phyloP scores from a whole-genome alignment of 2,113 vertebrate genomes.

The Nycticorax nycticorax region DNA sequence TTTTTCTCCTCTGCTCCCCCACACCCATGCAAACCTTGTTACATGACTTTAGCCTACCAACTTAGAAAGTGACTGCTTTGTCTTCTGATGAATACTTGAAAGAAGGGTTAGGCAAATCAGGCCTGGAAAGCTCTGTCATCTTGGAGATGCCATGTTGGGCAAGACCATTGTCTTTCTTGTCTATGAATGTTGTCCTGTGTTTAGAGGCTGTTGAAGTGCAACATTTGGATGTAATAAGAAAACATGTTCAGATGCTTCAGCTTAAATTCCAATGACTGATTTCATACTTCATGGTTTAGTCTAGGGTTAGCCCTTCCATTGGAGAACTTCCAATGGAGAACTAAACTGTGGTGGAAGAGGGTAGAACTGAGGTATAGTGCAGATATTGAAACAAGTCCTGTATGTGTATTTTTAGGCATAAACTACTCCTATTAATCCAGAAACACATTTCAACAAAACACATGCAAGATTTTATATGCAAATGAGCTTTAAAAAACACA shows the following conservation, averaged over 20 bases:
- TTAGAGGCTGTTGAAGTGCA: neutral
- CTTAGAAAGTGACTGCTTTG: neutral
- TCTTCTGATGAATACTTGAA: neutral
- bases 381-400: neutral
- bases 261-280: neutral
- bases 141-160: neutral
- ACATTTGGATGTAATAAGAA: neutral
- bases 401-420: neutral
- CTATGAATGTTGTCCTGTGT: neutral
- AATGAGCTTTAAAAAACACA: neutral
- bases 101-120: neutral
- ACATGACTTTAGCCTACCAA: fast-evolving
- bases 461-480: neutral
- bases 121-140: neutral
- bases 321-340: neutral
- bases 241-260: neutral
- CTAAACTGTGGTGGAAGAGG: neutral
- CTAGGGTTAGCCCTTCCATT: neutral
- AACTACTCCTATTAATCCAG: neutral
- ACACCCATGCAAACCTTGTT: neutral
- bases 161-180: neutral
- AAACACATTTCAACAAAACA: neutral
- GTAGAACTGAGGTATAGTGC: neutral
- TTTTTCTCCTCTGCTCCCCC: neutral
- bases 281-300: neutral